Conservation (phyloP, 2,113 vertebrate genomes). For the Megalops atlanticus region DNA sequence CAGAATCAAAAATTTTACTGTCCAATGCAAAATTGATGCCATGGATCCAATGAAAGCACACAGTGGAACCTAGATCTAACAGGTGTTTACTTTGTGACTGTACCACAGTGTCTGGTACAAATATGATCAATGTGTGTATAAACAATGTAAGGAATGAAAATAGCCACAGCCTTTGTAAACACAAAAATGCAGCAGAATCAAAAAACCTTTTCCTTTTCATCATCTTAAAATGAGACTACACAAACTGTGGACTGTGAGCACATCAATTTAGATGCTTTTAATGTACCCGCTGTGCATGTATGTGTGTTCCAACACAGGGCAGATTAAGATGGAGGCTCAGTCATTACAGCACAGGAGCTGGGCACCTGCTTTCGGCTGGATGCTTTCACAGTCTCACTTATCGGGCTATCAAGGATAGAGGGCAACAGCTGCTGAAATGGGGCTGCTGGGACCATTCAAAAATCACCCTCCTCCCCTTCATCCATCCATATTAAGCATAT, state of each 20-base stretch:
- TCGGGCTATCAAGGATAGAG: neutral
- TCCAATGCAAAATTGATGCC: neutral
- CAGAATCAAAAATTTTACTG: no score
- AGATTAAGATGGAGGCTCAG: neutral
- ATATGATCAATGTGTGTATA: neutral
- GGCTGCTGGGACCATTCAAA: neutral
- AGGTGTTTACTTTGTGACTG: conserved; percentile 3
- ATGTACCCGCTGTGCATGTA: neutral
- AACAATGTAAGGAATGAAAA: neutral
- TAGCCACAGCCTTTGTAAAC: neutral
- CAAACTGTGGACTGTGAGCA: neutral
- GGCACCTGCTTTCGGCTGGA: neutral
- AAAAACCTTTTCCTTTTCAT: neutral
- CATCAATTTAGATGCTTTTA: neutral
- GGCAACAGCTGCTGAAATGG: conserved; percentile 10
- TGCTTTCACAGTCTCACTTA: neutral
- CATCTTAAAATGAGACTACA: neutral
- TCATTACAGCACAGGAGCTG: neutral
- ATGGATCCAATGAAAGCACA: neutral
- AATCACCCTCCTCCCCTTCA: neutral
- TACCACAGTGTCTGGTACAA: neutral
- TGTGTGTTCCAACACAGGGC: neutral
- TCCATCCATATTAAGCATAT: neutral
- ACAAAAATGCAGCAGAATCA: neutral
- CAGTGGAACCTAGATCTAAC: conserved; percentile 8